These are phyloP conservation scores for Dufourea novaeangliae DNA, from an alignment of 1,140 invertebrate species.

Conservation along the genomic window DNA sequence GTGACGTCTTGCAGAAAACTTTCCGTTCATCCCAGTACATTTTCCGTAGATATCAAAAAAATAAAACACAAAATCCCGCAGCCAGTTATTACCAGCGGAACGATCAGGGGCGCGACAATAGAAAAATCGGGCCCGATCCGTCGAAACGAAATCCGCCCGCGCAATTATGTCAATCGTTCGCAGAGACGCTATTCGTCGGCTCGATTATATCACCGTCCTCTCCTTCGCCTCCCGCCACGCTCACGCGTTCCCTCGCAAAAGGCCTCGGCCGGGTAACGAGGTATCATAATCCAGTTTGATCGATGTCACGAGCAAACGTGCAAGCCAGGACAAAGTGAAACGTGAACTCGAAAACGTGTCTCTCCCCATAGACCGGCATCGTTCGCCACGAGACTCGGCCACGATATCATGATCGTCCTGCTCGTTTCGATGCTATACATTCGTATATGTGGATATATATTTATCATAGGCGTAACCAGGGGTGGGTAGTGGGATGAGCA, in stretches of 20 bases:
- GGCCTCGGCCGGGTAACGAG: constrained; percentile 4
- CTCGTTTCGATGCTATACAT: not conserved
- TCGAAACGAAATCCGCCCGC: not conserved
- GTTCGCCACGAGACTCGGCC: constrained; percentile 9
- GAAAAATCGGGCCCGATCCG: not conserved
- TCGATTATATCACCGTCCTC: constrained; percentile 16
- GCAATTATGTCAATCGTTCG: constrained; percentile 9
- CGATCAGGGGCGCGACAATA: too few relatives aligned
- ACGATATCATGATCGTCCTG: not conserved
- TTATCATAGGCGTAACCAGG: too few relatives aligned
- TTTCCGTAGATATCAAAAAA: too few relatives aligned
- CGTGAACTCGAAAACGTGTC: constrained; percentile 29
- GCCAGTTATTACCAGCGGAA: too few relatives aligned
- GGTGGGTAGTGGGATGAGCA: too few relatives aligned
- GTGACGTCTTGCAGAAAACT: too few relatives aligned
- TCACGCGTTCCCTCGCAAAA: constrained; percentile 1
- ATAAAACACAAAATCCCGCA: too few relatives aligned
- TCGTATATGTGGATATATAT: too few relatives aligned
- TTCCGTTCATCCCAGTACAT: too few relatives aligned
- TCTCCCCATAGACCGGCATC: not conserved
- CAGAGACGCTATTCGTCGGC: not conserved
- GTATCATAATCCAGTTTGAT: constrained; percentile 31
- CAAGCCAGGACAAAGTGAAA: constrained; percentile 19
- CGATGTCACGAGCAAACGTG: constrained; percentile 38
- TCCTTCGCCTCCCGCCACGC: too few relatives aligned